phyloP scores from a whole-genome alignment of 2,797 vertebrate genomes.

The Malacoctenus gilli region DNA sequence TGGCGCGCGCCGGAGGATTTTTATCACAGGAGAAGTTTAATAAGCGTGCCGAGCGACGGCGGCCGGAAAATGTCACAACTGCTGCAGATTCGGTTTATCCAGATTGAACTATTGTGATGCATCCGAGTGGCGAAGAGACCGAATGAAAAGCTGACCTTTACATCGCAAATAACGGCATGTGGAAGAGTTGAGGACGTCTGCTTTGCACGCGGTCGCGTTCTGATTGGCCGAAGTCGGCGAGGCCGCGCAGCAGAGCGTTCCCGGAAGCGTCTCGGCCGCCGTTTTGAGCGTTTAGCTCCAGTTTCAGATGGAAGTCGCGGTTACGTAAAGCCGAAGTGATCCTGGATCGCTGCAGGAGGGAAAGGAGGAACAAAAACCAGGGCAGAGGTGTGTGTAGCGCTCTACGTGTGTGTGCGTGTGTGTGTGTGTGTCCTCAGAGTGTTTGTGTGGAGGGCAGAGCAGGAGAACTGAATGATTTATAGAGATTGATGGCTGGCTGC shows the following conservation, averaged over 20 bases:
- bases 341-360: slow-evolving; percentile 31
- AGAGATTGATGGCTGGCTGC: slow-evolving; percentile 64
- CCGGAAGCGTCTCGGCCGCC: not conserved
- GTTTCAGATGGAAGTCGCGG: slow-evolving; percentile 15
- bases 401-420: slow-evolving; percentile 25
- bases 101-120: not conserved
- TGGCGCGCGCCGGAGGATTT: slow-evolving; percentile 4
- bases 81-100: not conserved
- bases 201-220: not conserved
- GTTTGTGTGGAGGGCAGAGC: slow-evolving; percentile 40
- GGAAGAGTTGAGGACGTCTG: not conserved
- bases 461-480: slow-evolving; percentile 70
- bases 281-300: slow-evolving; percentile 26
- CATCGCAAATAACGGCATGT: not conserved
- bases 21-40: slow-evolving; percentile 10
- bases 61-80: not conserved
- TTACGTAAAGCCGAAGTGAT: slow-evolving; percentile 45
- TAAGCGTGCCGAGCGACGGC: not conserved
- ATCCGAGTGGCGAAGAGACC: not conserved
- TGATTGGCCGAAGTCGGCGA: too few species aligned
- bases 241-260: too few species aligned
- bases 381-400: slow-evolving; percentile 22
- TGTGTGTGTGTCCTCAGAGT: slow-evolving; percentile 7
- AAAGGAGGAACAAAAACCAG: slow-evolving; percentile 1
- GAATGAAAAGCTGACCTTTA: not conserved